phyloP scores from a whole-genome alignment of 2,113 vertebrate species.

The Corvus hawaiiensis region DNA sequence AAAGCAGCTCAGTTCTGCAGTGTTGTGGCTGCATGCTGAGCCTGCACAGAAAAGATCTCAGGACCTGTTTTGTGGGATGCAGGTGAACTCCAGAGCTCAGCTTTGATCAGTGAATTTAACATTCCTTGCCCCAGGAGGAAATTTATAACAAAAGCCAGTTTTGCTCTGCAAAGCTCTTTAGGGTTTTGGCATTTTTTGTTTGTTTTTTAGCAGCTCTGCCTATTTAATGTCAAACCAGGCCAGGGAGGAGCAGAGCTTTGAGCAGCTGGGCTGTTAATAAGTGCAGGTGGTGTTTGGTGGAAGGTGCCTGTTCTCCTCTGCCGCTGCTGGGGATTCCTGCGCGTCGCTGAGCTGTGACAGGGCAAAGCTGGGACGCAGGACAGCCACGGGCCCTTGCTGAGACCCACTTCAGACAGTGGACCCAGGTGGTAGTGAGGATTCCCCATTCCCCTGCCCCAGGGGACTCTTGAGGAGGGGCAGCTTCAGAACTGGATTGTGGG shows the following conservation, averaged over 20 bases:
- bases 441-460: rapidly evolving
- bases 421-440: not conserved
- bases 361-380: not conserved
- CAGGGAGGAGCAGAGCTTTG: not conserved
- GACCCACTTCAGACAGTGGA: not conserved
- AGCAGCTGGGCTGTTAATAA: not conserved
- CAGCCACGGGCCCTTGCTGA: not conserved
- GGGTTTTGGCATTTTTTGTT: not conserved
- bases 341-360: rapidly evolving
- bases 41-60: not conserved
- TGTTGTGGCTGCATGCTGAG: not conserved
- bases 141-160: not conserved
- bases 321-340: not conserved
- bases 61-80: not conserved
- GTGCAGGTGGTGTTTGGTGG: not conserved
- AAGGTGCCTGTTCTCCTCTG: not conserved
- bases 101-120: not conserved
- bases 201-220: not conserved
- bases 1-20: not conserved
- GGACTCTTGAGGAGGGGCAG: not conserved
- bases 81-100: not conserved
- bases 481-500: not conserved
- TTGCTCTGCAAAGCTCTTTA: not conserved
- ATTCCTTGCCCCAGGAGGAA: not conserved
- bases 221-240: not conserved